phyloP scores from a whole-genome alignment of 2,797 vertebrate genomes.

The Limnodromus scolopaceus region DNA sequence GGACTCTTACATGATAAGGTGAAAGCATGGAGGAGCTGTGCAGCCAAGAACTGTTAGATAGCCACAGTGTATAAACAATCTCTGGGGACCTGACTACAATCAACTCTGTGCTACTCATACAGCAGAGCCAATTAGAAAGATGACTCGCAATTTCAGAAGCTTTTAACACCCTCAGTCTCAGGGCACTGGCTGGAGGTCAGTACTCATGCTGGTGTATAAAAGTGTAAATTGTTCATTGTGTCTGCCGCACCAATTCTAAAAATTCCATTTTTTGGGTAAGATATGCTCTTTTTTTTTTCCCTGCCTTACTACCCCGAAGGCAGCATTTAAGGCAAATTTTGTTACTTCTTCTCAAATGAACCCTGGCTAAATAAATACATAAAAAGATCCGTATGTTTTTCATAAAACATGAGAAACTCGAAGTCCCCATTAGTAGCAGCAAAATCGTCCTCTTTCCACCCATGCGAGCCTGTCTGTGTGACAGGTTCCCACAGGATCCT shows the following conservation, averaged over 20 bases:
- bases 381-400: fast-evolving
- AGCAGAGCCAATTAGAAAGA: slow-evolving; percentile 9
- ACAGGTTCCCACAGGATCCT: not conserved
- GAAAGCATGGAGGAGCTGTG: not conserved
- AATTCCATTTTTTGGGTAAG: fast-evolving
- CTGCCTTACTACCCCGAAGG: not conserved
- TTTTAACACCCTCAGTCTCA: slow-evolving; percentile 32
- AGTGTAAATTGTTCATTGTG: not conserved
- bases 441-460: not conserved
- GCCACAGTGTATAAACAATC: not conserved
- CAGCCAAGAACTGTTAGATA: not conserved
- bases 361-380: not conserved
- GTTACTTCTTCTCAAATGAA: not conserved
- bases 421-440: not conserved
- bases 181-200: not conserved
- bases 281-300: not conserved
- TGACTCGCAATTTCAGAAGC: not conserved
- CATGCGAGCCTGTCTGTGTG: not conserved
- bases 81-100: not conserved
- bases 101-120: not conserved
- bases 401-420: not conserved
- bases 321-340: not conserved
- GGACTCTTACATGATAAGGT: not conserved
- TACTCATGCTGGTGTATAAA: not conserved
- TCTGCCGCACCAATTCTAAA: not conserved